A percentile compares a stretch with the other conserved stretches of the same genome.
Evolutionary conservation across 64 coral and sea anemone species (phyloP).

Genomic region (Actinia tenebrosa): DNA sequence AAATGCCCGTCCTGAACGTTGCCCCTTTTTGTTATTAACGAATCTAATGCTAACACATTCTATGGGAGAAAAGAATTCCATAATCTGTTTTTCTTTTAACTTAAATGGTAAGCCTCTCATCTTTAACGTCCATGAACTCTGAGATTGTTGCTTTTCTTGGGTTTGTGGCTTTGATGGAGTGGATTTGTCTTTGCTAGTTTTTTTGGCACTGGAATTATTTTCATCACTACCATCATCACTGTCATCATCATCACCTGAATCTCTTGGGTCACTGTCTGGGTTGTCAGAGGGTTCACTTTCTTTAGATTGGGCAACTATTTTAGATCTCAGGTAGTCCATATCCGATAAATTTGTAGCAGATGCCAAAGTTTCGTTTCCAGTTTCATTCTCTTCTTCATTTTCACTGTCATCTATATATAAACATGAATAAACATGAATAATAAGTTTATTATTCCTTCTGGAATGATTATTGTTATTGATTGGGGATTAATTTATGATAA

Average conservation of each 20-base stretch:
- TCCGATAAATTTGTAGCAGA: constrained; percentile 54
- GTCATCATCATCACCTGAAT: constrained; percentile 17
- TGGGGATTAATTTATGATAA: background rate
- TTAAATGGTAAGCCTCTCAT: constrained; percentile 93
- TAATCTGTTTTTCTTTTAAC: constrained; percentile 70
- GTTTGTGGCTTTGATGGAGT: background rate
- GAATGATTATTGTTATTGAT: background rate
- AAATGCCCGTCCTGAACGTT: constrained; percentile 78
- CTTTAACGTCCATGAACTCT: constrained; percentile 69
- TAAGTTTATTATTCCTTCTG: background rate
- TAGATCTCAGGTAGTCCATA: constrained; percentile 91
- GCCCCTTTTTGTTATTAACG: constrained; percentile 49
- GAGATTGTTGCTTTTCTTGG: background rate
- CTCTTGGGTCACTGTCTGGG: constrained; percentile 11
- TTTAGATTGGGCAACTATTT: constrained; percentile 15
- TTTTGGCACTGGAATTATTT: constrained; percentile 21
- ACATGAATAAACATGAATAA: background rate
- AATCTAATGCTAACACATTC: constrained; percentile 60
- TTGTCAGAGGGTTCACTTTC: background rate
- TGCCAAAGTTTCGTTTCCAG: constrained; percentile 2
- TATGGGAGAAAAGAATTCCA: constrained; percentile 76
- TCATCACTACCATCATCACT: constrained; percentile 8
- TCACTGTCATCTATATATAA: constrained; percentile 36
- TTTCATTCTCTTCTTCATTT: constrained; percentile 21
- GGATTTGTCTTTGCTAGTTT: background rate